Conservation (phyloP, 2,888 invertebrate species). For the Platynereis dumerilii region DNA sequence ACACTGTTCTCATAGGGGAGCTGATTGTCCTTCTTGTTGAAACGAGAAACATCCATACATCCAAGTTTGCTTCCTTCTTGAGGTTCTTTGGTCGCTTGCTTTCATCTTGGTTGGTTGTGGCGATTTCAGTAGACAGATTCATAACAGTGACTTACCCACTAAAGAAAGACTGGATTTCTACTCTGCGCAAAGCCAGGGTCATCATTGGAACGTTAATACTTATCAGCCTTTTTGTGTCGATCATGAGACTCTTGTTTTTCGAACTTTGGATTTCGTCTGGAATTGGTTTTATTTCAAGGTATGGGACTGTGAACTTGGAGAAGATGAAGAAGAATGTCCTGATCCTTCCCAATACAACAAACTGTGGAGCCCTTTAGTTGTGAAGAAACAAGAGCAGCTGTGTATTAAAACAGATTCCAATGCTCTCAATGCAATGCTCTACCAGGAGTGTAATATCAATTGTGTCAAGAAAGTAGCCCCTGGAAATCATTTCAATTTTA, state of each 20-base stretch:
- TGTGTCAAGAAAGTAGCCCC: too few relatives aligned
- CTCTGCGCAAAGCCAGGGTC: constrained; percentile 13
- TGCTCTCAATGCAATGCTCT: too few relatives aligned
- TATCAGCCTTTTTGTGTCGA: constrained; percentile 3
- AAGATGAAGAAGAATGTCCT: too few relatives aligned
- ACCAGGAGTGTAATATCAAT: too few relatives aligned
- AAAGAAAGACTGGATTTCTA: constrained; percentile 13
- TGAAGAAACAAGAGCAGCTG: too few relatives aligned
- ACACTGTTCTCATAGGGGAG: constrained; percentile 13
- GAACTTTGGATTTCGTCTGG: neutral
- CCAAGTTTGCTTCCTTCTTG: constrained; percentile 17
- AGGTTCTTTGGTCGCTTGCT: constrained; percentile 6
- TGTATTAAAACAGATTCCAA: too few relatives aligned
- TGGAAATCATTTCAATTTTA: too few relatives aligned
- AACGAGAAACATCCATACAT: constrained; percentile 10
- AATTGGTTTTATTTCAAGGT: too few relatives aligned
- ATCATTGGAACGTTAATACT: constrained; percentile 1
- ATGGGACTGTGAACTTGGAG: too few relatives aligned
- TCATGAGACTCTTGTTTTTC: too few relatives aligned
- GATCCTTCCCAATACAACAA: too few relatives aligned
- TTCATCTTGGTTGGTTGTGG: constrained; percentile 21
- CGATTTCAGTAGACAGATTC: constrained; percentile 18
- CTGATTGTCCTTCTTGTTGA: constrained; percentile 10
- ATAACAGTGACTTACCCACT: constrained; percentile 17
- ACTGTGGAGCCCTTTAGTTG: too few relatives aligned